Evolutionary conservation across 2,888 invertebrate genomes (phyloP).

Genomic region (Lasioglossum oenotherae): DNA sequence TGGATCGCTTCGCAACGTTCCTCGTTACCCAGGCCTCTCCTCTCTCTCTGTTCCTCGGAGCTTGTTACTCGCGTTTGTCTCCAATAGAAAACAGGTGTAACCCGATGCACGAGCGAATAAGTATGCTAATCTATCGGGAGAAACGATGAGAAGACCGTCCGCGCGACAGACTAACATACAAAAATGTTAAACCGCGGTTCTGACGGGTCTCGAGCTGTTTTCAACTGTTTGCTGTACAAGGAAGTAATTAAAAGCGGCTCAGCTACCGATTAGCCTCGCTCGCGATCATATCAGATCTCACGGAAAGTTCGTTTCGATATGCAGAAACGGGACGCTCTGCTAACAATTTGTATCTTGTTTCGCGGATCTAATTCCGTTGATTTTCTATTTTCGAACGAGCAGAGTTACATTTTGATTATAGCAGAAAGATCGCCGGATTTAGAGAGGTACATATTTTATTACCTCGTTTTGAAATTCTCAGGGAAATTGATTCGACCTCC

Average conservation of each 20-base stretch:
- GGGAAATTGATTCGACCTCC: background rate
- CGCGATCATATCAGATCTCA: background rate
- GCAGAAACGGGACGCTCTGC: background rate
- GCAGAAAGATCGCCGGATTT: background rate
- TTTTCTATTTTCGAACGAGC: background rate
- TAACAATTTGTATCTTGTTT: background rate
- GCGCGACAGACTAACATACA: conserved; percentile 32
- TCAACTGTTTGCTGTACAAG: background rate
- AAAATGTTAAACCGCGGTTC: conserved; percentile 28
- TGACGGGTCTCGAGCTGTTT: background rate
- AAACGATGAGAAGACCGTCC: background rate
- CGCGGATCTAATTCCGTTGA: background rate
- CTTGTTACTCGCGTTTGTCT: conserved; percentile 12
- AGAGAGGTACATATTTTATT: background rate
- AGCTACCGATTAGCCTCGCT: background rate
- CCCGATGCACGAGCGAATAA: conserved; percentile 19
- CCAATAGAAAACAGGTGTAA: conserved; percentile 5
- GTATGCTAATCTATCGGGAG: conserved; percentile 52
- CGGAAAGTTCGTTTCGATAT: background rate
- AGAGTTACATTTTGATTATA: too few species aligned
- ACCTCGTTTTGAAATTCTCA: background rate
- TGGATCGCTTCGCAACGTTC: conserved; percentile 33
- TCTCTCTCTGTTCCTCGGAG: conserved; percentile 14
- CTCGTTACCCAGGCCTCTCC: conserved; percentile 60
- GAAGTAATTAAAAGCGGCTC: background rate